Base-by-base conservation (phyloP, 2,888 invertebrate species). In the Doris montereyensis region DNA sequence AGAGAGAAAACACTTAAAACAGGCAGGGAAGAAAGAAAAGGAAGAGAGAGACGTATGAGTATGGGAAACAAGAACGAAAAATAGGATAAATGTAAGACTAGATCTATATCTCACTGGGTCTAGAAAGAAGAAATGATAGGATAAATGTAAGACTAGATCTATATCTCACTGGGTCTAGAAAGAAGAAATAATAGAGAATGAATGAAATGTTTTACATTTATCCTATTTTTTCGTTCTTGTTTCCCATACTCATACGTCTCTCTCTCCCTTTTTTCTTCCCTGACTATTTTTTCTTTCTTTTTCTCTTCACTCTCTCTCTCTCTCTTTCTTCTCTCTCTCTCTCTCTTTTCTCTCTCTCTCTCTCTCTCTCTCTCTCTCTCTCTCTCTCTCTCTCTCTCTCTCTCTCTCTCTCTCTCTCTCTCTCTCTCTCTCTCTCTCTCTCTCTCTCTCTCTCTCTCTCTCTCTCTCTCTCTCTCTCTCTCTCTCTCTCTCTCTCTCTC, bases 361-460 rank as follows among this genome's bases (percentile, higher is more conserved):
- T 58, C 73, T n/a, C 73, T 58, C 60, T 30, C 60, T 58, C 60
- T 58, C 30, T 58, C 30, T 30, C 60, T 58, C 30, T 58, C 58
- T 32, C 73, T 58, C 73, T 28, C 73, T 57, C 58, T 28, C 73
- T 58, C 73, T 28, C 73, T 58, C 57, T 28, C 58, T 28, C 73
- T 17, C 73, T 21, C 73, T 17, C 73, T 21, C 57, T 17, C 73
- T 28, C 57, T 8, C 57, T 28, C 73, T 28, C 28, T 28, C 52
- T 8, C 73, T 8, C 41, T 21, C 73, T 28, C 73, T 28, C 28
- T 28, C 73, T 21, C 30, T 8, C 71, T 13, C 52, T 3, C 72
- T 8, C 72, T 13, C 52, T 0, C 72, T 0, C 26, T 13, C 72
- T 57, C 72, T 13, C 72, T 26, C 72, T 57, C 72, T 57, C 52